Conservation (phyloP, 2,113 vertebrate genomes). For the Lathamus discolor region DNA sequence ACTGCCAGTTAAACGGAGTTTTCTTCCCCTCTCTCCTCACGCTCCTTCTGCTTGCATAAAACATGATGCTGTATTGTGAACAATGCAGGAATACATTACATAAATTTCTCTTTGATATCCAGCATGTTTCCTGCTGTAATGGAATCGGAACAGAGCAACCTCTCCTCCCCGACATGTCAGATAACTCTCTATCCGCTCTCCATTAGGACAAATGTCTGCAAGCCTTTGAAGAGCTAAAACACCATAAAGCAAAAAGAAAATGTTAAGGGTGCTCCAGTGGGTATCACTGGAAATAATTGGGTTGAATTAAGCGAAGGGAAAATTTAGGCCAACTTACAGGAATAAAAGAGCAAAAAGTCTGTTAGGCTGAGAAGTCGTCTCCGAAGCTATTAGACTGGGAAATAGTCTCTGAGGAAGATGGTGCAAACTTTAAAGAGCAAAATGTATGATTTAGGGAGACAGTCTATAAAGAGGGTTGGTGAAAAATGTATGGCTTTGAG, state of each 20-base stretch:
- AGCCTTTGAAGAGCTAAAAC: slow-evolving; percentile 60
- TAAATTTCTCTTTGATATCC: slow-evolving; percentile 80
- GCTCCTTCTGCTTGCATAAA: slow-evolving; percentile 75
- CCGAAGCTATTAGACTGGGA: slow-evolving; percentile 14
- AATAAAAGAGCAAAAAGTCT: slow-evolving; percentile 53
- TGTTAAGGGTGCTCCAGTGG: slow-evolving; percentile 52
- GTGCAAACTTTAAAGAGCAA: slow-evolving; percentile 47
- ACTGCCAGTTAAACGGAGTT: slow-evolving; percentile 46
- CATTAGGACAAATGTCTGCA: slow-evolving; percentile 71
- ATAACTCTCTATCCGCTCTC: slow-evolving; percentile 67
- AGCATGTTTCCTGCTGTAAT: slow-evolving; percentile 75
- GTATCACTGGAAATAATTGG: slow-evolving; percentile 56
- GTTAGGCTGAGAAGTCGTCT: slow-evolving; percentile 47
- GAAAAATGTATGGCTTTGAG: slow-evolving; percentile 45
- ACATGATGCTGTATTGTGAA: slow-evolving; percentile 71
- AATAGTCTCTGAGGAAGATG: slow-evolving; percentile 46
- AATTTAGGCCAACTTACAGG: slow-evolving; percentile 37
- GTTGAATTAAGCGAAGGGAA: background rate
- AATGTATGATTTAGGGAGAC: slow-evolving; percentile 49
- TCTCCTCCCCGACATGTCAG: slow-evolving; percentile 59
- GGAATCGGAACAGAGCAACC: slow-evolving; percentile 71
- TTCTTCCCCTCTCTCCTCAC: slow-evolving; percentile 32
- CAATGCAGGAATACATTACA: slow-evolving; percentile 80
- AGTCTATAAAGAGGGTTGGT: background rate
- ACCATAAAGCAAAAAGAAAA: slow-evolving; percentile 56